Base-by-base conservation (phyloP, 2,888 invertebrate genomes). In the Busseola fusca region DNA sequence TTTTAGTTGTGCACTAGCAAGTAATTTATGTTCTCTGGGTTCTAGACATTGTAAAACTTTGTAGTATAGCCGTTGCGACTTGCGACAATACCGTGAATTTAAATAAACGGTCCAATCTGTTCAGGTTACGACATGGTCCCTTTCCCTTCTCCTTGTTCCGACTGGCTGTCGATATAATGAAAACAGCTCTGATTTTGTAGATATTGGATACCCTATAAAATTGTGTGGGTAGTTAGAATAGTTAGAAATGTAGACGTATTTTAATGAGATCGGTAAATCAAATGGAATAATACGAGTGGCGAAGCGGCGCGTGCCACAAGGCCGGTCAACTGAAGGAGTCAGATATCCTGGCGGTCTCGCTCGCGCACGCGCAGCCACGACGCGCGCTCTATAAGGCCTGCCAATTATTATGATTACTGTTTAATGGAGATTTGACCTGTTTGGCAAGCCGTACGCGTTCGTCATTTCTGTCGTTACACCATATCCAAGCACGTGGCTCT, bases 251-350 rank as follows among this genome's bases (percentile, higher is more conserved):
- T 88, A 87, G 87, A 88, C 86, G 85, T 89, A 88, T 87, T 89
- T 87, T 87, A 93, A 93, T 92, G 89, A 91, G 88, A 86, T 87
- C 89, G 86, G 89, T 93, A 93, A 92, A 93, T 93, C 92, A 91
- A 92, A 90, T 90, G 89, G 84, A 89, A 89, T 89, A 89, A 87
- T 89, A 85, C 84, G 81, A 86, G 87, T 86, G 86, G 78, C 82
- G 84, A 73, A 76, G 80, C 85, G 94, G 94, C 95, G 94, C 95
- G 95, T 95, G 95, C 95, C 95, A 87, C 95, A 94, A 95, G 95
- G 95, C 92, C 95, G 93, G 90, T 90, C 90, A 88, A 89, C 89
- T 91, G 90, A 88, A 90, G 93, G 89, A 91, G 89, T 91, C 91
- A 86, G 91, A 87, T 91, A 87, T 91, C 90, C 91, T 87, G 78